Percentiles rank a stretch among this genome's conserved stretches.
phyloP scores from a whole-genome alignment of 1,140 invertebrate genomes.

The Pachypsylla venusta region DNA sequence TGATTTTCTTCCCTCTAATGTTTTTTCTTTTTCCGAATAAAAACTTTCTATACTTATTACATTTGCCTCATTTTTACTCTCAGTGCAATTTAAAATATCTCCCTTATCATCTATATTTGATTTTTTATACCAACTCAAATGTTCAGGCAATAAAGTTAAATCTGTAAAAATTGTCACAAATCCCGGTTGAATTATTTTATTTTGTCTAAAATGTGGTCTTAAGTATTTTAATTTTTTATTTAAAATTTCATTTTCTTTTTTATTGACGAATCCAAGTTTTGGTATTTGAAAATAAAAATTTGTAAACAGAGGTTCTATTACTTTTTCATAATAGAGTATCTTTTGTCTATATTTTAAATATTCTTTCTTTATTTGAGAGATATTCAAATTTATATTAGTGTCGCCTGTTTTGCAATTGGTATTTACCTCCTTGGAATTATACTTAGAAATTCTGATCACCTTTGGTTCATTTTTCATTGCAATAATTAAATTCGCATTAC shows the following conservation, averaged over 20 bases:
- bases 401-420: background rate
- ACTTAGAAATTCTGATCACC: background rate
- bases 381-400: background rate
- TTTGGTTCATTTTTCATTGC: constrained; percentile 32
- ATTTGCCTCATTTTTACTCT: no score
- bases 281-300: constrained; percentile 25
- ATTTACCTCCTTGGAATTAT: background rate
- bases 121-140: constrained; percentile 16
- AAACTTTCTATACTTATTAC: background rate
- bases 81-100: no score
- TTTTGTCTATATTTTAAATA: constrained; percentile 27
- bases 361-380: background rate
- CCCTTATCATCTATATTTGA: no score
- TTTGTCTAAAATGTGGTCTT: constrained; percentile 30
- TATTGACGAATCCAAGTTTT: constrained; percentile 21
- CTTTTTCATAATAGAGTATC: constrained; percentile 30
- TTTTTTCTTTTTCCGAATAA: background rate
- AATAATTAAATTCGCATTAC: constrained; percentile 36
- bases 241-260: constrained; percentile 22
- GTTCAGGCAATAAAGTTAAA: constrained; percentile 31
- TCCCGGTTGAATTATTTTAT: constrained; percentile 32
- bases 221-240: constrained; percentile 19
- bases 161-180: constrained; percentile 35
- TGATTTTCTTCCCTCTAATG: background rate
- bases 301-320: constrained; percentile 33